A percentile compares a stretch with the other conserved stretches of the same genome.
These are phyloP conservation scores for Drosophila yakuba DNA, from an alignment of 1,140 invertebrate genomes.

Conservation along the genomic window DNA sequence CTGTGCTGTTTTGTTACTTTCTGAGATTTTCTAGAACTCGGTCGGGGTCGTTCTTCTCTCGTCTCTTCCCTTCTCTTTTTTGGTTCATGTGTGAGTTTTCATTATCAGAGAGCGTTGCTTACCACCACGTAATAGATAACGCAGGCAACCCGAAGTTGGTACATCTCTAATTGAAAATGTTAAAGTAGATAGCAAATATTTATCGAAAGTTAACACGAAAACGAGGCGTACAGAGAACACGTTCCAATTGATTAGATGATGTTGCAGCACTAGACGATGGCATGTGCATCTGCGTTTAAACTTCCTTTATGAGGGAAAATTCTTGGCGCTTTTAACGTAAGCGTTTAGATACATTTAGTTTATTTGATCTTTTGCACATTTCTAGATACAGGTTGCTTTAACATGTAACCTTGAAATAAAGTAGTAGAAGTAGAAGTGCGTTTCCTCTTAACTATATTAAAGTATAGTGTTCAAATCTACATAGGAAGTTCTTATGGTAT, in stretches of 20 bases:
- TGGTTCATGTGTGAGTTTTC: slow-evolving; percentile 17
- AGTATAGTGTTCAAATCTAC: background rate
- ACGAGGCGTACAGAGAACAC: slow-evolving; percentile 53
- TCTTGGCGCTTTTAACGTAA: background rate
- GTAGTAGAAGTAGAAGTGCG: background rate
- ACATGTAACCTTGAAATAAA: background rate
- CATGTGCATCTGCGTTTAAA: slow-evolving; percentile 9
- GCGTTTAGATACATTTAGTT: background rate
- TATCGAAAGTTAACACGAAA: slow-evolving; percentile 69
- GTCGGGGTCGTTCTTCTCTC: slow-evolving; percentile 31
- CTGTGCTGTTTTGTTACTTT: slow-evolving; percentile 19
- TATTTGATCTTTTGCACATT: background rate
- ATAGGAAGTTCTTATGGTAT: background rate
- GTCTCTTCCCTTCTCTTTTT: slow-evolving; percentile 22
- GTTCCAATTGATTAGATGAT: slow-evolving; percentile 66
- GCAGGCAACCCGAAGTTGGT: slow-evolving; percentile 58
- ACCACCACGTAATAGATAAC: slow-evolving; percentile 73
- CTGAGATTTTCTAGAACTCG: slow-evolving; percentile 39
- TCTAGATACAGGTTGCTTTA: background rate
- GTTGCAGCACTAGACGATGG: slow-evolving; percentile 18
- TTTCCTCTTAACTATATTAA: background rate
- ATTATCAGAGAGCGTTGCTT: slow-evolving; percentile 61
- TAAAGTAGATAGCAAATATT: slow-evolving; percentile 79
- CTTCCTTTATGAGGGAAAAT: background rate
- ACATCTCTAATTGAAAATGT: slow-evolving; percentile 82